phyloP scores from a whole-genome alignment of 1,140 invertebrate species.

The Littorina saxatilis region DNA sequence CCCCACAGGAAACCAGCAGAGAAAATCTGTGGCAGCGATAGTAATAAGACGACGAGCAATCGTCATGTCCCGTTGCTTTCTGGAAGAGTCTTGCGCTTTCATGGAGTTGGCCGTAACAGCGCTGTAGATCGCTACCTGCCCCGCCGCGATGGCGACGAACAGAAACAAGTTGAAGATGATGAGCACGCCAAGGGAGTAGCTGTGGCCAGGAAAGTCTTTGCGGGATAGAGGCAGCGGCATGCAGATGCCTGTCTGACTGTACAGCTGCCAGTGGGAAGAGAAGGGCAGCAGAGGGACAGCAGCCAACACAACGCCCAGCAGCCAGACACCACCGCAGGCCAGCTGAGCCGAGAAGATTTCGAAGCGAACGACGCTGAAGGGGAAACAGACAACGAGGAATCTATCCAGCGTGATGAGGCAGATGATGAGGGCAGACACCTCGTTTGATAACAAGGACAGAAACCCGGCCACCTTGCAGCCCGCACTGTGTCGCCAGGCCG shows the following conservation, averaged over 20 bases:
- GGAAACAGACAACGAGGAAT: constrained; percentile 60
- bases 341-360: constrained; percentile 26
- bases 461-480: constrained; percentile 59
- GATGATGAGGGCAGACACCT: no score
- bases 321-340: constrained; percentile 25
- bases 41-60: constrained; percentile 3
- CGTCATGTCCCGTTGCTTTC: neutral
- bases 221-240: constrained; percentile 48
- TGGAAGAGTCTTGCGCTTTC: neutral
- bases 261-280: constrained; percentile 40
- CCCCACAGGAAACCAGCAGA: constrained; percentile 17
- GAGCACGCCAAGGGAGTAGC: constrained; percentile 48
- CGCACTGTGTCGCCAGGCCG: constrained; percentile 52
- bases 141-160: constrained; percentile 45
- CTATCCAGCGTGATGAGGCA: no score
- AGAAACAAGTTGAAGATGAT: constrained; percentile 47
- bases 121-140: constrained; percentile 47
- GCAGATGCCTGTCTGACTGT: constrained; percentile 48
- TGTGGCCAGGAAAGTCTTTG: constrained; percentile 34
- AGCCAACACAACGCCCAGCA: constrained; percentile 35
- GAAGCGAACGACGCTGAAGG: constrained; percentile 47
- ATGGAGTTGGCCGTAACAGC: constrained; percentile 13
- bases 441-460: constrained; percentile 50
- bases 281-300: constrained; percentile 37
- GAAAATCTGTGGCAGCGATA: neutral